Evolutionary conservation across 1,140 invertebrate genomes (phyloP).

Genomic region (Laupala kohalensis): DNA sequence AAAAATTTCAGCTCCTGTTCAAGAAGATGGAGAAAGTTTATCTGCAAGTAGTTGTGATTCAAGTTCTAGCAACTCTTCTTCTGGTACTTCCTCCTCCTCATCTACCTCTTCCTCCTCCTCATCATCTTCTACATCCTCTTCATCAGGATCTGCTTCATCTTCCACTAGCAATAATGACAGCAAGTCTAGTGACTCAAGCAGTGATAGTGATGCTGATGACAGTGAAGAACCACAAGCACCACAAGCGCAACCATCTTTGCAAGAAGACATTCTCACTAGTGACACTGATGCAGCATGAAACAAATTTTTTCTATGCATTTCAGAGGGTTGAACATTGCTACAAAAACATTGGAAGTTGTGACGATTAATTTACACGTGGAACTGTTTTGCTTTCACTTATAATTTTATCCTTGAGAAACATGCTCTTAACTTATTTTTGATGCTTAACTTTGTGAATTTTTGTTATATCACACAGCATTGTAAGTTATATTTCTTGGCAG

Average conservation of each 20-base stretch:
- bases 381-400: no score
- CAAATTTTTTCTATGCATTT: no score
- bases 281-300: no score
- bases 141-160: neutral
- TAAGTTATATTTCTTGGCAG: neutral
- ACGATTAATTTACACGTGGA: no score
- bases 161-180: neutral
- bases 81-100: neutral
- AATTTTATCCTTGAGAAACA: neutral
- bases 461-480: no score
- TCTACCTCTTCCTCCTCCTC: neutral
- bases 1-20: neutral
- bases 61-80: neutral
- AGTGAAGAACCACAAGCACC: neutral
- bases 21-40: neutral
- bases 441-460: neutral
- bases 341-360: no score
- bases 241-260: neutral
- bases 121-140: neutral
- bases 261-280: neutral
- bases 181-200: neutral
- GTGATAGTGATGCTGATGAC: neutral
- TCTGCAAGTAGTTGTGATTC: neutral
- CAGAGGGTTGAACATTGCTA: no score
- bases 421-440: neutral